These are phyloP conservation scores for Hymenochirus boettgeri DNA, from an alignment of 2,113 vertebrate species.

Conservation along the genomic window DNA sequence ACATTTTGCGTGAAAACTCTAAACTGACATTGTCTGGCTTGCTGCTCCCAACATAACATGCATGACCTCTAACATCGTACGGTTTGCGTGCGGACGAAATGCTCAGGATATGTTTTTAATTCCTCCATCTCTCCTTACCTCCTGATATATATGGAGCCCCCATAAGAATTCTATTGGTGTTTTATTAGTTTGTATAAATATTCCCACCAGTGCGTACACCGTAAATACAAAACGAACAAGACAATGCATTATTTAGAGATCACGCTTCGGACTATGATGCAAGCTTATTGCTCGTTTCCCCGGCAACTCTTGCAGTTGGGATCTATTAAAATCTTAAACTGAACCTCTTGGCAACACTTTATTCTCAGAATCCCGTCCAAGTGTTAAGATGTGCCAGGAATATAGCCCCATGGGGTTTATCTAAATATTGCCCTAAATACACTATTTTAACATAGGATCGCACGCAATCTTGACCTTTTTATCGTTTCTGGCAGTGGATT, in stretches of 20 bases:
- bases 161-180: constrained; percentile 3
- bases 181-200: not conserved
- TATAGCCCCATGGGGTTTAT: not conserved
- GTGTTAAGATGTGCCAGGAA: constrained; percentile 6
- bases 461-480: not conserved
- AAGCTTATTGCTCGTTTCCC: constrained; percentile 3
- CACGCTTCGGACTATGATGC: not conserved
- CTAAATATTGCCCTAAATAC: constrained; percentile 1
- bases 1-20: too few species aligned
- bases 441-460: not conserved
- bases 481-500: not conserved
- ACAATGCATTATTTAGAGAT: constrained; percentile 7
- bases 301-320: constrained; percentile 8
- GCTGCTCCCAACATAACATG: too few species aligned
- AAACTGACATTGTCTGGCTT: too few species aligned
- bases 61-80: not conserved
- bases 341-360: constrained; percentile 7
- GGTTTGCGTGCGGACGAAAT: not conserved
- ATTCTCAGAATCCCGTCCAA: constrained; percentile 4
- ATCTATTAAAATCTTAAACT: constrained; percentile 13
- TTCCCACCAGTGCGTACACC: constrained; percentile 1
- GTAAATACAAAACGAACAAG: constrained; percentile 6
- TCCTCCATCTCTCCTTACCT: not conserved
- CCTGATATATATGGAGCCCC: not conserved
- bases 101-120: constrained; percentile 17